These are phyloP conservation scores for Drosophila testacea DNA, from an alignment of 2,888 invertebrate genomes.

Conservation along the genomic window DNA sequence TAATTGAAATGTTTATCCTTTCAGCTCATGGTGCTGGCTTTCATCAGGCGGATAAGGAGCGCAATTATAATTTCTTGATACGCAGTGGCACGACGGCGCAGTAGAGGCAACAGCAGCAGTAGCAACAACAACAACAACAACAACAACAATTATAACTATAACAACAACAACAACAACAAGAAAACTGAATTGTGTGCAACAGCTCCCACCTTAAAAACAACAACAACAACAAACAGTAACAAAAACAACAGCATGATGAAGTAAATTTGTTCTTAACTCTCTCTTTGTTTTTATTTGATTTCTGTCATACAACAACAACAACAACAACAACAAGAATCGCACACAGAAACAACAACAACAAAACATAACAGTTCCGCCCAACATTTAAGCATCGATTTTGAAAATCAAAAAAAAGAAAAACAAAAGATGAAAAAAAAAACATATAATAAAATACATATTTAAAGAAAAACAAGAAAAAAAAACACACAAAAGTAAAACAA, in stretches of 20 bases:
- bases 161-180: conserved; percentile 36
- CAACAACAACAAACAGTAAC: conserved; percentile 24
- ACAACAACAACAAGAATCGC: conserved; percentile 47
- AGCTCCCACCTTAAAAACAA: conserved; percentile 67
- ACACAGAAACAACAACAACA: conserved; percentile 52
- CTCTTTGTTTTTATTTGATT: conserved; percentile 43
- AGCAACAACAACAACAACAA: conserved; percentile 25
- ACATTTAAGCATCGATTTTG: conserved; percentile 76
- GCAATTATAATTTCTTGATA: conserved; percentile 69
- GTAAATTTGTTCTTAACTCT: conserved; percentile 27
- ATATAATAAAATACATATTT: conserved; percentile 44
- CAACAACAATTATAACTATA: conserved; percentile 11
- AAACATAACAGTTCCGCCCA: conserved; percentile 74
- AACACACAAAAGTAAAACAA: conserved; percentile 19
- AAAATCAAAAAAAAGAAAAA: conserved; percentile 57
- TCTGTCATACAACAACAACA: conserved; percentile 39
- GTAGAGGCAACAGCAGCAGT: conserved; percentile 28
- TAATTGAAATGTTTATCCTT: too few species aligned
- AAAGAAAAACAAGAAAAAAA: conserved; percentile 22
- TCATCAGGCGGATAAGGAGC: conserved; percentile 73
- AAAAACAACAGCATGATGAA: conserved; percentile 38
- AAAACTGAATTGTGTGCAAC: conserved; percentile 78
- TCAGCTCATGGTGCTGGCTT: conserved; percentile 53
- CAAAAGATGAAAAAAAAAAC: conserved; percentile 14
- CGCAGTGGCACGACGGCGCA: conserved; percentile 74